These are phyloP conservation scores for Aurelia sp. DNA, from an alignment of 30 jellyfish, hydroid and myxozoan genomes.

Conservation along the genomic window DNA sequence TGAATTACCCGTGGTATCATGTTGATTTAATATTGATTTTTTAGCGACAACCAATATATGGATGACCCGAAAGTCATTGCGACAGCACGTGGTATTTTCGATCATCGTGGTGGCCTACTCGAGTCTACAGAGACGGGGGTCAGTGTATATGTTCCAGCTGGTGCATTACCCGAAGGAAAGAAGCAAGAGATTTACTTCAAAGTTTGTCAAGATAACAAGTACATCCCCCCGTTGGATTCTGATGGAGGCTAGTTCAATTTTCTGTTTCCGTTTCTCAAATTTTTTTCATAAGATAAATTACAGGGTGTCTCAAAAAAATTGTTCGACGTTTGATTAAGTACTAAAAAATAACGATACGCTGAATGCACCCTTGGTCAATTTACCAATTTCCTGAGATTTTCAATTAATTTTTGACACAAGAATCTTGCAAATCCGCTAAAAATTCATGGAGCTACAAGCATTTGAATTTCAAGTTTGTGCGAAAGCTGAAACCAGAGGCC, in stretches of 20 bases:
- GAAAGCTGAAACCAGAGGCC: no score
- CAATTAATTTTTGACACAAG: no score
- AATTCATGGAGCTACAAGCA: no score
- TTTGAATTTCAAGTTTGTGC: no score
- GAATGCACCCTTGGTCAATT: no score
- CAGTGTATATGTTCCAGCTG: slow-evolving; percentile 95
- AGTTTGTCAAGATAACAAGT: slow-evolving; percentile 95
- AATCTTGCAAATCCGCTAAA: no score
- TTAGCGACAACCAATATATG: slow-evolving; percentile 27
- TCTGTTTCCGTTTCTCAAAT: no score
- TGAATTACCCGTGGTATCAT: not conserved
- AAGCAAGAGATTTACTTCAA: slow-evolving; percentile 94
- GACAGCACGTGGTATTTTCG: slow-evolving; percentile 97
- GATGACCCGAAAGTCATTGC: slow-evolving; percentile 97
- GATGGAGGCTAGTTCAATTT: slow-evolving; percentile 68
- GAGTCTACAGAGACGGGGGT: slow-evolving; percentile 98
- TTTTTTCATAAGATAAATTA: no score
- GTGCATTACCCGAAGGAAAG: slow-evolving; percentile 96
- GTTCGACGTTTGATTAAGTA: no score
- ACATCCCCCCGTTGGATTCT: slow-evolving; percentile 97
- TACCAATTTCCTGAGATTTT: no score
- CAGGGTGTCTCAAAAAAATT: no score
- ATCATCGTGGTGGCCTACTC: slow-evolving; percentile 95
- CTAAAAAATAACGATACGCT: no score
- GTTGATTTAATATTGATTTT: not conserved